Percentiles rank a stretch among this genome's conserved stretches.
Conservation (phyloP, 2,113 vertebrate genomes). For the Semicossyphus pulcher region DNA sequence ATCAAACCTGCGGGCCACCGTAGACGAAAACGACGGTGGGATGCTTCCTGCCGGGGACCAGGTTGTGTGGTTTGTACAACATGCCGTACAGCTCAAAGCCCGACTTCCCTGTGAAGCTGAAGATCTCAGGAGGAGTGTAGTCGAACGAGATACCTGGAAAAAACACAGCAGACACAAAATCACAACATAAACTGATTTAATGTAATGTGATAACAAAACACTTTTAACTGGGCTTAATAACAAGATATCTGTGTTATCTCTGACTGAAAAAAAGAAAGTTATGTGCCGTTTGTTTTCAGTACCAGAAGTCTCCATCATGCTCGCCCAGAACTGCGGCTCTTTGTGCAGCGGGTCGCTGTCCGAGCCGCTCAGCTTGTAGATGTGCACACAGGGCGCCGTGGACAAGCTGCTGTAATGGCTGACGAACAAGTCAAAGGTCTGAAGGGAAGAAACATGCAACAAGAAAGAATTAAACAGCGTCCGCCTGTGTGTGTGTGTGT, state of each 20-base stretch:
- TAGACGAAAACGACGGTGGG: constrained; percentile 95
- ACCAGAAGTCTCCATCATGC: constrained; percentile 96
- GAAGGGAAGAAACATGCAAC: constrained; percentile 12
- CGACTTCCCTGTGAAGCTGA: constrained; percentile 89
- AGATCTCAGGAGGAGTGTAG: constrained; percentile 91
- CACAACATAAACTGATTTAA: too few species aligned
- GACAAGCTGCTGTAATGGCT: constrained; percentile 95
- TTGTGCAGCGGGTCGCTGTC: constrained; percentile 89
- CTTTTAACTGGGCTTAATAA: too few species aligned
- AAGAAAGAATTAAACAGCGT: not conserved
- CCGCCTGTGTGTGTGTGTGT: not conserved
- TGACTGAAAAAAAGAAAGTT: too few species aligned
- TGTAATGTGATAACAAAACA: too few species aligned
- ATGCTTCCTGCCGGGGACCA: constrained; percentile 91
- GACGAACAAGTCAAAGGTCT: constrained; percentile 97
- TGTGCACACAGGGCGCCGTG: constrained; percentile 90
- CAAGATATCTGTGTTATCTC: too few species aligned
- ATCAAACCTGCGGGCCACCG: constrained; percentile 92
- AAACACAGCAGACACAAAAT: not conserved
- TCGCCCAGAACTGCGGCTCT: constrained; percentile 94
- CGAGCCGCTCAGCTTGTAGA: constrained; percentile 90
- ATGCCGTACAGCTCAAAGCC: constrained; percentile 92
- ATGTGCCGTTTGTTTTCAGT: not conserved
- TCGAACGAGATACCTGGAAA: constrained; percentile 87
- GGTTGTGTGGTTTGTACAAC: constrained; percentile 92